Evolutionary conservation across 1,140 invertebrate species (phyloP).

Genomic region (Drosophila melanica): DNA sequence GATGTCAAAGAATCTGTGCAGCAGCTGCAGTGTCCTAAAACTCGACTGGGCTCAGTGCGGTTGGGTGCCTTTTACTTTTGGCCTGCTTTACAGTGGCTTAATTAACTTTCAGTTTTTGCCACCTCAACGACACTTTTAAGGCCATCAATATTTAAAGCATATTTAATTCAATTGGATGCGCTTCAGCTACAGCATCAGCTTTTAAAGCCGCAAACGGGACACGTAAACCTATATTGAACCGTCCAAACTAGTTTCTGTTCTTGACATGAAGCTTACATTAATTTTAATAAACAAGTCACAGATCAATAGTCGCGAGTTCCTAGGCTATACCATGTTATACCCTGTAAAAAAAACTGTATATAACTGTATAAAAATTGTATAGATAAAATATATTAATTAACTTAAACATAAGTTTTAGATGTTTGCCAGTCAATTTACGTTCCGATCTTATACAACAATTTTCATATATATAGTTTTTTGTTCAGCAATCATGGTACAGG

Average conservation of each 20-base stretch:
- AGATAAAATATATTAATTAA: too few relatives aligned
- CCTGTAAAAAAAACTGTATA: too few relatives aligned
- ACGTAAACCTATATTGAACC: background rate
- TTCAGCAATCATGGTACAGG: too few relatives aligned
- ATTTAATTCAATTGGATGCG: slow-evolving; percentile 9
- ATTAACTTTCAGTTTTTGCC: slow-evolving; percentile 55
- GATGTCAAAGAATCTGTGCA: slow-evolving; percentile 29
- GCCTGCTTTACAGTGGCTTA: slow-evolving; percentile 47
- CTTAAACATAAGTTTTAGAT: too few relatives aligned
- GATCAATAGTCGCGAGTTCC: too few relatives aligned
- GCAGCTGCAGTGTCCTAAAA: slow-evolving; percentile 14
- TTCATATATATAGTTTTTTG: too few relatives aligned
- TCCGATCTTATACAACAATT: too few relatives aligned
- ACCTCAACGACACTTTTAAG: slow-evolving; percentile 25
- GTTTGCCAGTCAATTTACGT: too few relatives aligned
- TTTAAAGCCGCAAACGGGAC: background rate
- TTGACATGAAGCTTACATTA: too few relatives aligned
- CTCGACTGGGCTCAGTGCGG: slow-evolving; percentile 1
- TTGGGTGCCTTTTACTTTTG: slow-evolving; percentile 58
- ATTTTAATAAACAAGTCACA: too few relatives aligned
- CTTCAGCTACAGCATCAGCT: slow-evolving; percentile 9
- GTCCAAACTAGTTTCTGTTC: background rate
- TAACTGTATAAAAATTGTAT: too few relatives aligned
- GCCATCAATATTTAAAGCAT: slow-evolving; percentile 10
- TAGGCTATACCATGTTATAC: too few relatives aligned